Base-by-base conservation (phyloP, 2,888 invertebrate genomes). In the Agrochola lychnidis region DNA sequence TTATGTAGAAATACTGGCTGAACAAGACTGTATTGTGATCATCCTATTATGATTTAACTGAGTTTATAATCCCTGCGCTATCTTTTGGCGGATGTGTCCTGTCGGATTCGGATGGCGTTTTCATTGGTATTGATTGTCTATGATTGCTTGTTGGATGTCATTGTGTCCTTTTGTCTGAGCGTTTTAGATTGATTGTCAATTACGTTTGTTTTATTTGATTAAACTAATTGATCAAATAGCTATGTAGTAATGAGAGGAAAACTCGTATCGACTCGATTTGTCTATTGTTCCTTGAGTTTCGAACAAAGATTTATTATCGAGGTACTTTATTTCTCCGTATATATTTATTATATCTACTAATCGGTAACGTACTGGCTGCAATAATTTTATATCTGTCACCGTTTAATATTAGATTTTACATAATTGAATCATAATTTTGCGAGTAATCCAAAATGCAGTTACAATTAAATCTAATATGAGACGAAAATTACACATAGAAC, bases 1-100 rank as follows among this genome's bases (percentile, higher is more conserved):
- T 84, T 84, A 86, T 84, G 79, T 86, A 74, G 77, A 81, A 84
- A 83, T 85, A 84, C 71, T 81, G 79, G 70, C 69, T n/a, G 75
- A n/a, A 76, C 66, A 75, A 79, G 63, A 76, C 76, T 79, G 76
- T 83, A 80, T 84, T 77, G 64, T 81, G 74, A 81, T 73, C 56
- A 79, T 77, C 70, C 51, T 78, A 78, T 78, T 78, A 82, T 74
- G 82, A 80, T 82, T 70, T 72, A 75, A 83, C 61, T 74, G 69
- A 45, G 70, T 73, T 81, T 63, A 68, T 78, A 74, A 81, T 82
- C 72, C 69, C 48, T 67, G 48, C 42, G 30, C 30, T 78, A 77
- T 81, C 40, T 78, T 78, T 81, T 63, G 51, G 63, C 56, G 80
- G 70, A 76, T 77, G 68, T 73, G 56, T 66, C 42, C 48, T 56